Base-by-base conservation (phyloP, 2,113 vertebrate species). In the Pseudolaguvia tuberculata region DNA sequence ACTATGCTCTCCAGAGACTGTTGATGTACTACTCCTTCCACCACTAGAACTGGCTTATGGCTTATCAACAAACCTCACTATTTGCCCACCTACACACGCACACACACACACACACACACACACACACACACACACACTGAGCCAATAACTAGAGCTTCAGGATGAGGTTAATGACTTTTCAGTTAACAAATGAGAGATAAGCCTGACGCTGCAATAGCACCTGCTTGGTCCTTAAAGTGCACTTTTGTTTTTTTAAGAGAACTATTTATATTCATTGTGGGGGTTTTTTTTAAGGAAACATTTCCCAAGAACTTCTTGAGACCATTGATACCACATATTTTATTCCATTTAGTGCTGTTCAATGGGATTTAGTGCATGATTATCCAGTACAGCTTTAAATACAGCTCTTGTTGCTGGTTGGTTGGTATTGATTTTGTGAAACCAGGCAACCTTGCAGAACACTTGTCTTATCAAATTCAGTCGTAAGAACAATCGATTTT, bases 361-460 rank as follows among this genome's bases (percentile, higher is more conserved):
- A 65, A 50, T n/a, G 20, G 35, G 42, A 25, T 47, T 53, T 53
- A 23, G 31, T 56, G 39, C 17, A 63, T 4, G 2, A 4, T 18
- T 21, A 12, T 66, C 48, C 25, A 53, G 27, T 45, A 18, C 48
- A 1, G 23, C n/a, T 42, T 57, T 31, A 18, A 48, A 51, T 56
- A 21, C 70, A 45, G 17, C 68, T 29, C 66, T 73, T 78, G 27
- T 59, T 57, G 17, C 8, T 58, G 72, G 70, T 59, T 13, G 35
- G 21, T 27, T 69, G 71, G 71, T 80, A 88, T 88, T 82, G 87
- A 89, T 86, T 84, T 78, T 63, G 71, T 70, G 79, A 84, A 85
- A 78, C 80, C 81, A 80, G 69, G 83, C 83, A 81, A 48, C 84
- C 68, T 58, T 56, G n/a, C 78, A 80, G 51, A 72, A 84, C 58